Evolutionary conservation across 2,888 invertebrate species (phyloP), one percentile per base, ranked within the genome.

Genomic region (Agonopterix arenella): DNA sequence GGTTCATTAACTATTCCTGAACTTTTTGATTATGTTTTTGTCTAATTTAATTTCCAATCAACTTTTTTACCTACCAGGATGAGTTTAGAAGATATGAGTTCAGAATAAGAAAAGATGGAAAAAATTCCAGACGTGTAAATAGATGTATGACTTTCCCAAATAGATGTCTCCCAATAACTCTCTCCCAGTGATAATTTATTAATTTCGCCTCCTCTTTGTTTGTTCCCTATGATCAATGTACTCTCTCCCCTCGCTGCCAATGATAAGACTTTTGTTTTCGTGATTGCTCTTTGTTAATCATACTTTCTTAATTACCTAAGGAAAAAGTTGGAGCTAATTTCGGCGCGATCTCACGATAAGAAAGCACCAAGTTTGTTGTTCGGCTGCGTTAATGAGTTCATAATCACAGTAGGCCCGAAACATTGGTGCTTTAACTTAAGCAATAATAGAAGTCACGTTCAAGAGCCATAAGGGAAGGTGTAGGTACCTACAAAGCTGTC

Each of bases 271-370:
- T 84, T 83, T 85, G 84, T 84, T 84, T 84, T 74, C 82, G 76
- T 84, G 84, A 86, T 84, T 84, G 80, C 76, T 74, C 76, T 82
- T 83, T 84, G 78, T 86, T 88, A 86, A 86, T 86, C 84, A 86
- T 85, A 86, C 82, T 86, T 86, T 80, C 81, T 76, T 86, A 84
- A 86, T 86, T 85, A 28, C 28, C 28, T 28, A 86, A 82, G 75
- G 83, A 70, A 80, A 83, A 84, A 80, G 73, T 83, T 78, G 70
- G 60, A 66, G 74, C 70, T 80, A 81, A 84, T 84, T 82, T 76
- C 69, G 28, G 72, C 68, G 73, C 75, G 81, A 85, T 84, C 70
- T 69, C 53, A 48, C 77, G 83, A 84, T 85, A 85, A 79, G 71
- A 62, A 42, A 45, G 42, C 44, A 46, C 40, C 47, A 59, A 58